phyloP scores from a whole-genome alignment of 2,888 invertebrate genomes.

The Nasonia oneida region DNA sequence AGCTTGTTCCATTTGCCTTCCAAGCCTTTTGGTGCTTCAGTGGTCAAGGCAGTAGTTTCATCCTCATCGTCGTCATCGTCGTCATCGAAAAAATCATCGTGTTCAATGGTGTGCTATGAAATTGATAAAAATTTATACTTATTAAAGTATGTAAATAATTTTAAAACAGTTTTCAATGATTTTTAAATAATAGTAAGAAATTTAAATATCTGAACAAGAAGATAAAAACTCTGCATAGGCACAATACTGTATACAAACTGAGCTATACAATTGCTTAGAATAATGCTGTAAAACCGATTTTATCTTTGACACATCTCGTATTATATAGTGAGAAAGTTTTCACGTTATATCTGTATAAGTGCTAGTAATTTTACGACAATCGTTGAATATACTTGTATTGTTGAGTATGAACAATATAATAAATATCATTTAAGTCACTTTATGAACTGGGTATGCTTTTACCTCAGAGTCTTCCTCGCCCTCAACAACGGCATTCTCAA shows the following conservation, averaged over 20 bases:
- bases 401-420: neutral
- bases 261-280: no score
- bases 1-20: constrained; percentile 15
- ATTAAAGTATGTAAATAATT: neutral
- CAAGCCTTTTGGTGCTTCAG: neutral
- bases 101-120: neutral
- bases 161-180: neutral
- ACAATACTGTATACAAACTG: no score
- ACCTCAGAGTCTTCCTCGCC: neutral
- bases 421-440: neutral
- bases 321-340: no score
- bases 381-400: no score
- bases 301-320: no score
- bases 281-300: no score
- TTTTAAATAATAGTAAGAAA: no score
- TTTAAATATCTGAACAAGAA: no score
- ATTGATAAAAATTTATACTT: neutral
- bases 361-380: no score
- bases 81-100: neutral
- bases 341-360: no score
- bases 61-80: neutral
- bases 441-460: neutral
- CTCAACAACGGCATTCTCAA: neutral
- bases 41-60: neutral
- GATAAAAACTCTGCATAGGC: no score